Percentiles rank a stretch among this genome's conserved stretches.
Conservation (phyloP, 2,888 invertebrate genomes). For the Heliconius sara region DNA sequence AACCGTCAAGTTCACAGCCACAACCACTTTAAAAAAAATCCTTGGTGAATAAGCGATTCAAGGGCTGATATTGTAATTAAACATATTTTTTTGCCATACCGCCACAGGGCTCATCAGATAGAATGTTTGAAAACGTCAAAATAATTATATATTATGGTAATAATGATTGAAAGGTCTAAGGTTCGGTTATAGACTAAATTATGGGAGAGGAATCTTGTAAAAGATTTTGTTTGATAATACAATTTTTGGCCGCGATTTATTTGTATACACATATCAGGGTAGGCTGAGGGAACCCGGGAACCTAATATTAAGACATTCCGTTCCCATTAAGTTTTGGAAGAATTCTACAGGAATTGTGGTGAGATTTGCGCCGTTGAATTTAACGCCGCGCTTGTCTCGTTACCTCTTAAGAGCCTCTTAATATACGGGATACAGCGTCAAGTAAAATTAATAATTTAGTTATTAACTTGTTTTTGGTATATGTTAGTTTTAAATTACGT, state of each 20-base stretch:
- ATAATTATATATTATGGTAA: constrained; percentile 78
- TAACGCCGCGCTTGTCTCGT: no score
- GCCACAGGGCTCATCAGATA: constrained; percentile 68
- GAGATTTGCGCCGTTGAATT: no score
- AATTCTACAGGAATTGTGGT: no score
- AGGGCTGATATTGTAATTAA: constrained; percentile 75
- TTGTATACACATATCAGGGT: background rate
- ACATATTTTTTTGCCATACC: constrained; percentile 59
- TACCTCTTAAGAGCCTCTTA: no score
- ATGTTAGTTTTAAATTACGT: no score
- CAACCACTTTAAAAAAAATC: constrained; percentile 9
- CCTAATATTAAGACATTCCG: no score
- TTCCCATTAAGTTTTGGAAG: no score
- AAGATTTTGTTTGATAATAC: background rate
- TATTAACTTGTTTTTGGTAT: background rate
- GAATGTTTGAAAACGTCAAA: constrained; percentile 70
- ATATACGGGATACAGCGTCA: no score
- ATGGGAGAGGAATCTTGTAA: constrained; percentile 7
- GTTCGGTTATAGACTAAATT: constrained; percentile 56
- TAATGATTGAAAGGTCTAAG: constrained; percentile 81
- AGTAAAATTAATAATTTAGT: background rate
- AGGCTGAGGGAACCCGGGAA: no score
- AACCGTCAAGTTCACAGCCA: background rate
- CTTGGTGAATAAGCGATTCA: constrained; percentile 44
- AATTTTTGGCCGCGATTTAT: background rate